Percentiles rank a stretch among this genome's conserved stretches.
These are phyloP conservation scores for Peromyscus eremicus DNA, from an alignment of 2,797 vertebrate genomes.

Conservation along the genomic window DNA sequence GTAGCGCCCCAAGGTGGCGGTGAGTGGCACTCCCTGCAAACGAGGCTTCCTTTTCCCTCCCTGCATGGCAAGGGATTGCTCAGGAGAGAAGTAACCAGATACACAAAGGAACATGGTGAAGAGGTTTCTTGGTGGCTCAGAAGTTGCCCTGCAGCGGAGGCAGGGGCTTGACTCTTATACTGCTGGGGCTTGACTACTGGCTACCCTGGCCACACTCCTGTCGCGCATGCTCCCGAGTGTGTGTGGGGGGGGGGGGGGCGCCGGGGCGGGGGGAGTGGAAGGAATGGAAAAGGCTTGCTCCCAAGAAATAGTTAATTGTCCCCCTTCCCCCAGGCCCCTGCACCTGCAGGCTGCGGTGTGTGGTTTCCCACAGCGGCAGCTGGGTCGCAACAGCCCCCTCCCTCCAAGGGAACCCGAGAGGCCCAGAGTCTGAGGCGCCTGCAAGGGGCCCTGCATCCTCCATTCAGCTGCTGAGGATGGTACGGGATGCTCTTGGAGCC, in stretches of 20 bases:
- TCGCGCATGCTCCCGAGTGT: accelerated
- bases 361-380: slow-evolving; percentile 91
- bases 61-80: not conserved
- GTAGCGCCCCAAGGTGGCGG: not conserved
- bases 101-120: not conserved
- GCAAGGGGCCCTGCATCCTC: slow-evolving; percentile 67
- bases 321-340: slow-evolving; percentile 86
- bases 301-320: slow-evolving; percentile 90
- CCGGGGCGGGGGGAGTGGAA: not conserved
- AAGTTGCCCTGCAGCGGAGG: not conserved
- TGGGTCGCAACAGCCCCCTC: slow-evolving; percentile 85
- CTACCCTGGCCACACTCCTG: not conserved
- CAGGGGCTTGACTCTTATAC: not conserved
- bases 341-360: slow-evolving; percentile 91
- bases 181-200: accelerated
- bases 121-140: not conserved
- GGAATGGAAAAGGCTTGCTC: slow-evolving; percentile 71
- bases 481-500: not conserved
- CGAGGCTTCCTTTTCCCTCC: not conserved
- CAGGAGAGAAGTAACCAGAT: not conserved
- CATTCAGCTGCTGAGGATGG: slow-evolving; percentile 43
- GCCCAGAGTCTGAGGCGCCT: slow-evolving; percentile 81
- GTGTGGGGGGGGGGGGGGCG: not conserved
- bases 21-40: not conserved
- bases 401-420: slow-evolving; percentile 84